A percentile compares a stretch with the other conserved stretches of the same genome.
Conservation (phyloP, 2,888 invertebrate species). For the Sussaba pulchella region DNA sequence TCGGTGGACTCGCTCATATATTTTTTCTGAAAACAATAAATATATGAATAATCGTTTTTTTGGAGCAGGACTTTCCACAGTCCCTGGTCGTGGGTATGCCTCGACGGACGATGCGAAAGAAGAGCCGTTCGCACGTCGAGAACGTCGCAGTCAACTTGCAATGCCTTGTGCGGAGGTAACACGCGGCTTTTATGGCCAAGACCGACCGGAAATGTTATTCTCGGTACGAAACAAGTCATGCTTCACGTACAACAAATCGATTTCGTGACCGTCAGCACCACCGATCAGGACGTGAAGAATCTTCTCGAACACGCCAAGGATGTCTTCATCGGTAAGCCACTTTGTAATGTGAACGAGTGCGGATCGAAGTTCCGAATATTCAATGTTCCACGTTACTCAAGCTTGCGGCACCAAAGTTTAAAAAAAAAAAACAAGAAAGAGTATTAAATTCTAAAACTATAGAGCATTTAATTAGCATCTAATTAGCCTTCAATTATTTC, state of each 20-base stretch:
- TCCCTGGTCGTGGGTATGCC: slow-evolving; percentile 92
- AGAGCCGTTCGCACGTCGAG: slow-evolving; percentile 87
- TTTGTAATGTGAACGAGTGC: not conserved
- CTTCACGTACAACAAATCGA: slow-evolving; percentile 86
- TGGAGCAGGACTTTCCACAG: slow-evolving; percentile 79
- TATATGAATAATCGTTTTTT: slow-evolving; percentile 8
- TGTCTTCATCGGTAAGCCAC: slow-evolving; percentile 79
- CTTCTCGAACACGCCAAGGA: slow-evolving; percentile 82
- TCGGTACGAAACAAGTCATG: slow-evolving; percentile 88
- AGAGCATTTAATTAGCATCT: too few relatives aligned
- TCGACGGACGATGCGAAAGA: slow-evolving; percentile 89
- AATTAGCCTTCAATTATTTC: too few relatives aligned
- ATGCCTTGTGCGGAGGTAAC: slow-evolving; percentile 90
- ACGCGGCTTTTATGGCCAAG: slow-evolving; percentile 91
- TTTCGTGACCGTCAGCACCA: slow-evolving; percentile 78
- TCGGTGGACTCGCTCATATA: too few relatives aligned
- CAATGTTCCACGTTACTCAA: too few relatives aligned
- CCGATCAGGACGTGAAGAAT: slow-evolving; percentile 78
- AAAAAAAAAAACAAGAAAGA: too few relatives aligned
- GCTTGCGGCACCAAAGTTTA: too few relatives aligned
- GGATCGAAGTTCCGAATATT: not conserved
- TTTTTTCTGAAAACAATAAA: too few relatives aligned
- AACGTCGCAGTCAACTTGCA: slow-evolving; percentile 90
- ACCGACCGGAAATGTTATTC: slow-evolving; percentile 89
- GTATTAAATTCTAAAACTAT: too few relatives aligned